Evolutionary conservation across 2,888 invertebrate species (phyloP).

Genomic region (Lampropteryx suffumata): DNA sequence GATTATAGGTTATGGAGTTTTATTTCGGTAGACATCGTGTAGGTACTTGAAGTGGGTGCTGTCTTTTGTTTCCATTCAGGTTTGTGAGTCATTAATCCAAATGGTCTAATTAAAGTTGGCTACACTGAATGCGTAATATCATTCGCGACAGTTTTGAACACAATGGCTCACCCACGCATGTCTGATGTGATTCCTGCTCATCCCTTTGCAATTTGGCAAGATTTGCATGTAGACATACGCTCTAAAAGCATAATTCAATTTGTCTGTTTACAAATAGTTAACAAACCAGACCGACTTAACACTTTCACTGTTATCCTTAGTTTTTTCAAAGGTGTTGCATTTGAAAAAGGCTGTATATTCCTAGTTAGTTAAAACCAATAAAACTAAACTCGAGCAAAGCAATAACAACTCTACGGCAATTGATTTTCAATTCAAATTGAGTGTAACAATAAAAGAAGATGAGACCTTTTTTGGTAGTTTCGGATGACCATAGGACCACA

Average conservation of each 20-base stretch:
- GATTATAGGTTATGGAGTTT: conserved; percentile 64
- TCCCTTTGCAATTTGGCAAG: conserved; percentile 65
- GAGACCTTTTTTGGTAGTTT: conserved; percentile 29
- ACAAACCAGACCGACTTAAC: conserved; percentile 68
- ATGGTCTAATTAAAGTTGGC: conserved; percentile 59
- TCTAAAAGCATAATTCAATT: conserved; percentile 58
- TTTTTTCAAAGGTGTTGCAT: conserved; percentile 52
- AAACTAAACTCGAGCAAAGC: conserved; percentile 29
- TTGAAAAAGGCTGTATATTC: conserved; percentile 57
- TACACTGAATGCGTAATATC: conserved; percentile 61
- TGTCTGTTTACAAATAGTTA: conserved; percentile 55
- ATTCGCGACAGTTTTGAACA: conserved; percentile 61
- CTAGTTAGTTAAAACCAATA: conserved; percentile 51
- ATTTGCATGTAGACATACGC: conserved; percentile 65
- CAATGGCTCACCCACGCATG: conserved; percentile 78
- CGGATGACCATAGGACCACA: conserved; percentile 67
- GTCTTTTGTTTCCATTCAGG: conserved; percentile 24
- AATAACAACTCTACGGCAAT: conserved; percentile 38
- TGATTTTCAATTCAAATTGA: conserved; percentile 45
- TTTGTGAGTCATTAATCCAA: conserved; percentile 42
- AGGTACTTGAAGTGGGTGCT: neutral
- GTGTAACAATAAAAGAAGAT: conserved; percentile 31
- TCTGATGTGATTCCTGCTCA: conserved; percentile 62
- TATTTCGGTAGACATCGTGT: conserved; percentile 39
- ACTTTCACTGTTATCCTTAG: conserved; percentile 74